Percentiles rank a stretch among this genome's conserved stretches.
Evolutionary conservation across 2,888 invertebrate species (phyloP).

Genomic region (Lasioglossum pauxillum): DNA sequence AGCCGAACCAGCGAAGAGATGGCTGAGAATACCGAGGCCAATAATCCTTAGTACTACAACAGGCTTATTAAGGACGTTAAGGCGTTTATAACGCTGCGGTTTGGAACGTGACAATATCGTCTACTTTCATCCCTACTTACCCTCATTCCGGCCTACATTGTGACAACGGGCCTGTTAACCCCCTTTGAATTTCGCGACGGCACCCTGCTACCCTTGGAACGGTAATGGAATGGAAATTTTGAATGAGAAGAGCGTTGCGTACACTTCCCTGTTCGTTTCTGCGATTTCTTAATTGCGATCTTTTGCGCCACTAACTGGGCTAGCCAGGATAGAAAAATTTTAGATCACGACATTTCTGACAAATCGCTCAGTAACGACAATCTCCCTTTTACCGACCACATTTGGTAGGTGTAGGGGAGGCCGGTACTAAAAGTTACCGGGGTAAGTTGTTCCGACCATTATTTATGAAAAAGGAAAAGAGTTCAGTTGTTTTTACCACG

Average conservation of each 20-base stretch:
- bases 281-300: neutral
- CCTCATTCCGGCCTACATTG: conserved; percentile 40
- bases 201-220: conserved; percentile 46
- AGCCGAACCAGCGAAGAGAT: conserved; percentile 46
- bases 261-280: neutral
- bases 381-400: neutral
- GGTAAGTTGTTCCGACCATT: no score
- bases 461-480: no score
- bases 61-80: conserved; percentile 62
- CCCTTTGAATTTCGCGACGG: conserved; percentile 53
- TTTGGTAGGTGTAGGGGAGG: neutral
- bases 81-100: conserved; percentile 57
- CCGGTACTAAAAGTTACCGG: no score
- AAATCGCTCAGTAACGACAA: neutral
- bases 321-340: neutral
- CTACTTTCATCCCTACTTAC: conserved; percentile 52
- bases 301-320: neutral
- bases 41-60: conserved; percentile 63
- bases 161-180: conserved; percentile 70
- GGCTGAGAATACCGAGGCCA: conserved; percentile 39
- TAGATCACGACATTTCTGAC: neutral
- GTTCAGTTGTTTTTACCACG: no score
- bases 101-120: conserved; percentile 57
- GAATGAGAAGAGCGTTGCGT: conserved; percentile 27
- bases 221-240: conserved; percentile 52